phyloP scores from a whole-genome alignment of 2,888 invertebrate species.

The Anticlea derivata region DNA sequence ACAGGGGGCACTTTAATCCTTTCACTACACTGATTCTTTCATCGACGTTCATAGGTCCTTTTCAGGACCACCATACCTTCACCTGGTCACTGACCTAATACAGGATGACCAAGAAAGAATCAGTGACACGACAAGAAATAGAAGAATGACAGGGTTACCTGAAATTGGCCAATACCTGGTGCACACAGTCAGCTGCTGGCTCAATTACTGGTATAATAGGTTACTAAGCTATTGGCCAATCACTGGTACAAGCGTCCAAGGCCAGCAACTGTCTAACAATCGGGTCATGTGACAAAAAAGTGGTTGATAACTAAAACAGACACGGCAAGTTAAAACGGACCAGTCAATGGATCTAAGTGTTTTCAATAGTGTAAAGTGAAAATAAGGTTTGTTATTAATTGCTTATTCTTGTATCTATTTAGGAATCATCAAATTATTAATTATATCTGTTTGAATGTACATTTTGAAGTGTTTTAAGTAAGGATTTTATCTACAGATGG shows the following conservation, averaged over 20 bases:
- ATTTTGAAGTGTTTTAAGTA: slow-evolving; percentile 27
- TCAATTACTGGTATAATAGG: too few species aligned
- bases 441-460: slow-evolving; percentile 26
- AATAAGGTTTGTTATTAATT: slow-evolving; percentile 30
- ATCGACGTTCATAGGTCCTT: too few species aligned
- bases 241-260: background rate
- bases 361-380: slow-evolving; percentile 36
- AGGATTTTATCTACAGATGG: slow-evolving; percentile 36
- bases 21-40: too few species aligned
- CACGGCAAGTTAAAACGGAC: slow-evolving; percentile 14
- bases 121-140: too few species aligned
- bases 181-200: too few species aligned
- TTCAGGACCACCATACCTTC: too few species aligned
- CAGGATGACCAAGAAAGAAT: too few species aligned
- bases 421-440: slow-evolving; percentile 22
- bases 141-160: too few species aligned
- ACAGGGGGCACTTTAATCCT: too few species aligned
- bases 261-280: slow-evolving; percentile 5
- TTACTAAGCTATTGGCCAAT: too few species aligned
- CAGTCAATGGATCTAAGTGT: slow-evolving; percentile 26
- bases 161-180: too few species aligned
- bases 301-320: slow-evolving; percentile 15
- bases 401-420: slow-evolving; percentile 33
- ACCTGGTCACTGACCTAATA: too few species aligned
- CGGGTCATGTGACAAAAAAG: slow-evolving; percentile 18